Conservation (phyloP, 2,888 invertebrate genomes). For the Drosophila tripunctata region DNA sequence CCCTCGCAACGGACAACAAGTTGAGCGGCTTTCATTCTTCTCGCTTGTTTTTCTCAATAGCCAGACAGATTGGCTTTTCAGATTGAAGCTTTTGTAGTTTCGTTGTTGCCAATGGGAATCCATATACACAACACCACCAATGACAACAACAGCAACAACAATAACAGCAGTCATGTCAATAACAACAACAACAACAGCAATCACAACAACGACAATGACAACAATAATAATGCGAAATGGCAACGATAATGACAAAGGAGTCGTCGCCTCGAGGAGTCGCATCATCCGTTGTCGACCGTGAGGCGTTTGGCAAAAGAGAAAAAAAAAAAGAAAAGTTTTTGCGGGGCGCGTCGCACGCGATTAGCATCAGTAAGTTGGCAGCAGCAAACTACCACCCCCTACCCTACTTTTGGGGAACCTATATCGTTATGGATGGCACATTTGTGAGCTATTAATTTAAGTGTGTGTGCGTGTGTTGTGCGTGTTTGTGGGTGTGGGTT, state of each 20-base stretch:
- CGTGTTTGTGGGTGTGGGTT: constrained; percentile 13
- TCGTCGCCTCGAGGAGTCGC: constrained; percentile 25
- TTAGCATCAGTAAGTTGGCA: constrained; percentile 58
- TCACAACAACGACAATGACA: constrained; percentile 26
- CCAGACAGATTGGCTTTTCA: constrained; percentile 59
- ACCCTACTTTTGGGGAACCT: not conserved
- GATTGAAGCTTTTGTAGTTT: constrained; percentile 47
- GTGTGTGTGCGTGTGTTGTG: constrained; percentile 42
- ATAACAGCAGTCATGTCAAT: too few relatives aligned
- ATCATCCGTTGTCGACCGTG: not conserved
- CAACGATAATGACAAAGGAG: constrained; percentile 60
- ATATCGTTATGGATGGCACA: constrained; percentile 62
- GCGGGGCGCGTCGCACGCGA: constrained; percentile 54
- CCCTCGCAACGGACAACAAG: constrained; percentile 43
- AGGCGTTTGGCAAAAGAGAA: constrained; percentile 21
- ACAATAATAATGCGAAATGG: constrained; percentile 59
- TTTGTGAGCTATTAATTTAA: constrained; percentile 72
- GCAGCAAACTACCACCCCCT: constrained; percentile 7
- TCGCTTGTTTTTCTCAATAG: constrained; percentile 26
- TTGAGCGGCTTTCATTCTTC: constrained; percentile 24
- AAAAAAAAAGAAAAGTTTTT: too few relatives aligned
- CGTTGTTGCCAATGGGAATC: constrained; percentile 38
- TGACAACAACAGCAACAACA: constrained; percentile 23
- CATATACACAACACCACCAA: constrained; percentile 34
- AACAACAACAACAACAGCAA: constrained; percentile 19